Conservation (phyloP, 2,113 vertebrate species). For the Collichthys lucidus region DNA sequence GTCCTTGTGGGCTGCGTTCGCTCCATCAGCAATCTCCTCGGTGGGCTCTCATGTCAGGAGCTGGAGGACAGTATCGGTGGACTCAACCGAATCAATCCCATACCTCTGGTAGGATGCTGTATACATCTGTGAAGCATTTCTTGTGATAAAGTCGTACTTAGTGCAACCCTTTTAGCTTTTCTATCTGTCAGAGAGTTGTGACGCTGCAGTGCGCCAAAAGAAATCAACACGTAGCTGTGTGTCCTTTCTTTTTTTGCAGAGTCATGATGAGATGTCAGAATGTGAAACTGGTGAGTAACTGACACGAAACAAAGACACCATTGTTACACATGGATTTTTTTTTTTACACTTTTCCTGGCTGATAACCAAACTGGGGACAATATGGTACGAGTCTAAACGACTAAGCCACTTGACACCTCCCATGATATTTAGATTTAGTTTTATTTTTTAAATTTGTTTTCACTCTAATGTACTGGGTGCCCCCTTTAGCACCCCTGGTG, state of each 20-base stretch:
- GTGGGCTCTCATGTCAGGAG: slow-evolving; percentile 68
- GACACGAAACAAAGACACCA: neutral
- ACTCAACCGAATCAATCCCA: slow-evolving; percentile 66
- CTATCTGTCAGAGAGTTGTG: neutral
- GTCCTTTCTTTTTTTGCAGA: slow-evolving; percentile 60
- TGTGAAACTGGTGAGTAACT: slow-evolving; percentile 75
- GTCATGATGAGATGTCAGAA: slow-evolving; percentile 52
- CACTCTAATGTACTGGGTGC: too few species aligned
- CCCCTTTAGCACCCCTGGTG: too few species aligned
- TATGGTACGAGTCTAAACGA: neutral
- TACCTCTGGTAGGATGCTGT: slow-evolving; percentile 62
- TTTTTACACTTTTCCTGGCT: neutral
- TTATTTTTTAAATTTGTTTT: too few species aligned
- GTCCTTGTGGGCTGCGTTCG: slow-evolving; percentile 60
- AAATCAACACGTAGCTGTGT: neutral
- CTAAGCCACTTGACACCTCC: too few species aligned
- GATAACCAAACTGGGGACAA: too few species aligned
- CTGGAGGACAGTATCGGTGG: slow-evolving; percentile 75
- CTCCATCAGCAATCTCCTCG: slow-evolving; percentile 76
- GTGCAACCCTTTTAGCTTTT: neutral
- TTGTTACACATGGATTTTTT: neutral
- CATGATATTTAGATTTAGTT: neutral
- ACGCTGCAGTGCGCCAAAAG: neutral
- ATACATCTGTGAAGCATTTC: neutral
- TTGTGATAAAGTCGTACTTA: neutral